Base-by-base conservation (phyloP, 2,797 vertebrate genomes). In the Delichon dasypus region DNA sequence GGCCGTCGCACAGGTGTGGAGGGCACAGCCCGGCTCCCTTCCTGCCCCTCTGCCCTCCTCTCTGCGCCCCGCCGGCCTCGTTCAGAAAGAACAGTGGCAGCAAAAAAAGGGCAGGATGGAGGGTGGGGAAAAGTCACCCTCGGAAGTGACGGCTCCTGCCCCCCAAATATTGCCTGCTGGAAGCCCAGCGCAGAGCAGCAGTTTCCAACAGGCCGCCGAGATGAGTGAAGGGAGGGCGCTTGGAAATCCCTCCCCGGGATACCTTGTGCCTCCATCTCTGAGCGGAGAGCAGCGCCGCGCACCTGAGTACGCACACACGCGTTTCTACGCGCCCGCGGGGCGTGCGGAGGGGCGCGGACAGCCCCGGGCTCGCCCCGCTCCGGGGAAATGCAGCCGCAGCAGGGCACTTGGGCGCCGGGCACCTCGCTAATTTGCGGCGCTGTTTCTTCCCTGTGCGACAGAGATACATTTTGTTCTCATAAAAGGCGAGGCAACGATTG, bases 271-370 rank as follows among this genome's bases (percentile, higher is more conserved):
- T 34, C 14, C 21, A 1, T 15, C 51, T 48, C 26, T 2, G 8
- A 50, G 32, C 34, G 16, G 9, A 25, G 60, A 65, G 2, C 38
- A 40, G 4, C 17, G 22, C 27, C 4, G 8, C 20, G 2, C 42
- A 20, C 70, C 9, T 55, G 6, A 29, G 61, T 3, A 38, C 2
- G 0, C 54, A 16, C 42, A 22, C 5, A 20, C 0, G 5, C 14
- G 1, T 48, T 61, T 57, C 23, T 40, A 0, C 9, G 40, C 8
- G 0, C 18, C 22, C 30, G 5, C 2, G 15, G 15, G 27, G 13
- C 26, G 11, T 10, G 44, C 10, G 21, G 34, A 13, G 30, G 26
- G 42, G 26, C 2, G 13, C 16, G 9, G 48, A 11, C 18, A 50
- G 32, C 36, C 6, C 36, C 21, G 13, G 23, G 36, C 11, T 8